Conservation (phyloP, 2,888 invertebrate genomes). For the Spodoptera picta region DNA sequence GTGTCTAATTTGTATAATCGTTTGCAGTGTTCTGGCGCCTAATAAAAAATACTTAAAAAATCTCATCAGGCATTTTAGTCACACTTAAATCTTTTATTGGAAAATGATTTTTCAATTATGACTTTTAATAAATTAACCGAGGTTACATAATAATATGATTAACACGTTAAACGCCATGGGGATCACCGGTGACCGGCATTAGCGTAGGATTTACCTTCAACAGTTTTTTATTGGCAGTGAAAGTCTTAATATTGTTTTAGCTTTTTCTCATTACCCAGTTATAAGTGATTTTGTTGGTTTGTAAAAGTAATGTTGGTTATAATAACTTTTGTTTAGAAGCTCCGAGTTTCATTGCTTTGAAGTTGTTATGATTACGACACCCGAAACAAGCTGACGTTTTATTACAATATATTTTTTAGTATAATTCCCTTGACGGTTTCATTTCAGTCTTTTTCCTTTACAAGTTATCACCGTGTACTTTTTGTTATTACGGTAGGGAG, state of each 20-base stretch:
- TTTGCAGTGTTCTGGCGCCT: constrained; percentile 13
- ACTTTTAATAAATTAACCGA: too few species aligned
- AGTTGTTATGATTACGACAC: constrained; percentile 75
- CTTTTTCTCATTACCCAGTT: background rate
- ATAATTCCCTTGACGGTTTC: constrained; percentile 58
- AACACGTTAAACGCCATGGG: too few species aligned
- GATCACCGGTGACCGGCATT: too few species aligned
- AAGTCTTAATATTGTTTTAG: too few species aligned
- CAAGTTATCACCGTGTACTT: constrained; percentile 19
- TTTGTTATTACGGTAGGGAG: constrained; percentile 19
- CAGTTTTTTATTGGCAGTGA: too few species aligned
- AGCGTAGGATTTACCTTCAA: too few species aligned
- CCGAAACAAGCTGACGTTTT: constrained; percentile 58
- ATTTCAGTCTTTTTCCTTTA: constrained; percentile 56
- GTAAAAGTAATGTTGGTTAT: constrained; percentile 44
- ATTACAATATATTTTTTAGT: constrained; percentile 51
- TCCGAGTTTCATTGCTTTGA: constrained; percentile 70
- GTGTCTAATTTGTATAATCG: constrained; percentile 1
- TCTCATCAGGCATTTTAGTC: too few species aligned
- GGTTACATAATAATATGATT: too few species aligned
- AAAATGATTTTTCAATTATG: too few species aligned
- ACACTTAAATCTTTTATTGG: too few species aligned
- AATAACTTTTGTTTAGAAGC: constrained; percentile 63
- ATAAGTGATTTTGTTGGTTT: constrained; percentile 5
- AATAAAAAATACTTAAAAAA: too few species aligned